Base-by-base conservation (phyloP, 1,140 invertebrate species). In the Maniola jurtina region DNA sequence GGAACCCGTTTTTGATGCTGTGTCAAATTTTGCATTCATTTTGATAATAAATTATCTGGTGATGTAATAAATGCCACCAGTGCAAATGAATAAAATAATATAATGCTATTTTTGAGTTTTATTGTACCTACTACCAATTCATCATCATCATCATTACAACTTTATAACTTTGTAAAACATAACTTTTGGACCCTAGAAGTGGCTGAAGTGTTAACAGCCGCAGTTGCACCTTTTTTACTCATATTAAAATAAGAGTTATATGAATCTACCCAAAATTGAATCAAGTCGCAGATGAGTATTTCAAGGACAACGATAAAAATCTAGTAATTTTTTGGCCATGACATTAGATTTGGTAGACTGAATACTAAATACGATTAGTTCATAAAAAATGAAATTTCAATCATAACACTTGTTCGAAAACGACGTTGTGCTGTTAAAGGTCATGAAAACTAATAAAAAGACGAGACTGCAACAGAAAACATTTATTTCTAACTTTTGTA, bases 381-480 rank as follows among this genome's bases (percentile, higher is more conserved):
- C 71, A 88, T 90, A 63, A 88, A 90, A 83, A 82, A 89, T 89
- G 72, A 79, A 88, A 81, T 82, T 86, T 81, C 83, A 90, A 91
- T 91, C 86, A 89, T 76, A 85, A 74, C 89, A 91, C 88, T 88
- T 91, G 90, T 58, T 66, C 55, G 42, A 25, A 25, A 25, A 48
- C 81, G 78, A 81, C 77, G 76, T 86, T 88, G 75, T 42, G 68
- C 61, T 59, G 45, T 71, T 61, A 75, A 81, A 83, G 82, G 83
- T 79, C 47, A 64, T 33, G 15, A 66, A 64, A 69, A 50, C 13
- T 35, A 80, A 81, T 84, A 85, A 78, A 25, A 83, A 80, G 52
- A 6, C 52, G 9, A 74, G 70, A 38, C 50, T 6, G 14, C 42
- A 33, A 9, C 35, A 11, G 15, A 34, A 55, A n/a, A 6, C 34